Percentiles rank a stretch among this genome's conserved stretches.
phyloP scores from a whole-genome alignment of 2,888 invertebrate species.

The Tetrapedia diversipes region DNA sequence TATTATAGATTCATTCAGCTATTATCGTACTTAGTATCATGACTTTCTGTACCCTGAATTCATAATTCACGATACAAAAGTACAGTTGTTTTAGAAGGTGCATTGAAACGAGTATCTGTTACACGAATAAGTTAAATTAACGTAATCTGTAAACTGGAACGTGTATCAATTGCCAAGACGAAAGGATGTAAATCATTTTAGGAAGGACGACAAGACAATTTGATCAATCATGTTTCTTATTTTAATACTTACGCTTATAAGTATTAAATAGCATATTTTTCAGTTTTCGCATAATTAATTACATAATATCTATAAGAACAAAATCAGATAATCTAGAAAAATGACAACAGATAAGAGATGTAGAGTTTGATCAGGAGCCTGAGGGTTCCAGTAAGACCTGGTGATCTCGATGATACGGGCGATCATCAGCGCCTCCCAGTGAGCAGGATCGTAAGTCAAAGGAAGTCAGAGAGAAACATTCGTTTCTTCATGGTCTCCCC shows the following conservation, averaged over 20 bases:
- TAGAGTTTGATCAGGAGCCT: not conserved
- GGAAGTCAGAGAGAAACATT: not conserved
- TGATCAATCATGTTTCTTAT: not conserved
- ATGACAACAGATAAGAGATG: slow-evolving; percentile 18
- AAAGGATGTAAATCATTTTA: not conserved
- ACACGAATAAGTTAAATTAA: slow-evolving; percentile 27
- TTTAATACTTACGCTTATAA: not conserved
- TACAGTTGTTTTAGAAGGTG: slow-evolving; percentile 46
- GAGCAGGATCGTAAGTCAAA: slow-evolving; percentile 18
- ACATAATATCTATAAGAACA: slow-evolving; percentile 18
- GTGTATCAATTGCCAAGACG: not conserved
- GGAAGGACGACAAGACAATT: not conserved
- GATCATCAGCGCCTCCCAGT: slow-evolving; percentile 32
- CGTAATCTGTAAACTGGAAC: slow-evolving; percentile 42
- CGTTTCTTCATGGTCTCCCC: slow-evolving; percentile 27
- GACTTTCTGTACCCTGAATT: slow-evolving; percentile 34
- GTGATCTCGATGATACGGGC: not conserved
- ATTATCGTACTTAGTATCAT: not conserved
- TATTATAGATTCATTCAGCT: not conserved
- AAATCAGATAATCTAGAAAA: slow-evolving; percentile 14
- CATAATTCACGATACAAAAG: slow-evolving; percentile 31
- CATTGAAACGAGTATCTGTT: slow-evolving; percentile 32
- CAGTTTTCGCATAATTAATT: slow-evolving; percentile 27
- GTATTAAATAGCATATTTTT: not conserved
- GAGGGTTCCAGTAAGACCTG: slow-evolving; percentile 1